Percentiles rank a stretch among this genome's conserved stretches.
Evolutionary conservation across 1,140 invertebrate species (phyloP).

Genomic region (Melanaphis sacchari): DNA sequence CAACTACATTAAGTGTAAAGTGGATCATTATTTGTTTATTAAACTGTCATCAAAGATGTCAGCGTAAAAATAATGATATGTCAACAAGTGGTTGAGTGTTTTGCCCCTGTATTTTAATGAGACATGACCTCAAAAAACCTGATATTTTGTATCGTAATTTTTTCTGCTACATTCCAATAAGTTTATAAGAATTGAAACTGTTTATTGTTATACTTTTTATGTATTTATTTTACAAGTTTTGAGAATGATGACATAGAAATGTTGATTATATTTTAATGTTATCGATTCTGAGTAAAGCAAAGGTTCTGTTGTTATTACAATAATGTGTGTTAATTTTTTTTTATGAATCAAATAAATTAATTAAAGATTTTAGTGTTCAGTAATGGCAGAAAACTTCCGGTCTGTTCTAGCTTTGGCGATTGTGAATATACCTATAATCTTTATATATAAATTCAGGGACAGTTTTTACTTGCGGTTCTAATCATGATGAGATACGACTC

Average conservation of each 20-base stretch:
- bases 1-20: neutral
- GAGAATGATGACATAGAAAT: neutral
- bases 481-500: too few relatives aligned
- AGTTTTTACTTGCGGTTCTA: too few relatives aligned
- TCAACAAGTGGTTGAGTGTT: slow-evolving; percentile 16
- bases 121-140: slow-evolving; percentile 6
- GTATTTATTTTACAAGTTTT: neutral
- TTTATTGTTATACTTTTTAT: neutral
- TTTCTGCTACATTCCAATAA: neutral
- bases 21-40: neutral
- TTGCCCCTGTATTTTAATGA: slow-evolving; percentile 29
- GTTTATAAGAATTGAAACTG: neutral
- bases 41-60: neutral
- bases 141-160: neutral
- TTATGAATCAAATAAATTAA: neutral
- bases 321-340: neutral
- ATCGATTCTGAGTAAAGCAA: neutral
- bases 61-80: slow-evolving; percentile 18
- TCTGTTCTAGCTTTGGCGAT: neutral
- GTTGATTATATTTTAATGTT: neutral
- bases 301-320: neutral
- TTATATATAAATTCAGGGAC: too few relatives aligned
- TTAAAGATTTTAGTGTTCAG: neutral
- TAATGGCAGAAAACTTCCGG: neutral
- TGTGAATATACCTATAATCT: neutral